phyloP scores from a whole-genome alignment of 1,140 invertebrate species.

The Chymomyza costata region DNA sequence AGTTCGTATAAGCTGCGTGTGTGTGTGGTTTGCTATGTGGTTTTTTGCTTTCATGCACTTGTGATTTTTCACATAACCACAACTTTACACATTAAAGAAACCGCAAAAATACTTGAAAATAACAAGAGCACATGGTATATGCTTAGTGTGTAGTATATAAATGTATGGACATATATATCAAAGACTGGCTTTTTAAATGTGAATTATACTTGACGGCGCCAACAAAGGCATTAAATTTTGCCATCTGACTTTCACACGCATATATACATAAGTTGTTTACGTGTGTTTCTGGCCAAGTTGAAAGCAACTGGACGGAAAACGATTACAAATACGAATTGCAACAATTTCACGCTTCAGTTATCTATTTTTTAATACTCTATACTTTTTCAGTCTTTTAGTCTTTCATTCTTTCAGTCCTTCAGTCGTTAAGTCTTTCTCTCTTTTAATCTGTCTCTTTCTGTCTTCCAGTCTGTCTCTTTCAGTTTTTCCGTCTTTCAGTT shows the following conservation, averaged over 20 bases:
- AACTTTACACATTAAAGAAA: conserved; percentile 14
- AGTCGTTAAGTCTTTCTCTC: too few species aligned
- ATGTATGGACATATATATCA: background rate
- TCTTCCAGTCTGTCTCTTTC: too few species aligned
- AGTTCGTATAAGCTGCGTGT: conserved; percentile 11
- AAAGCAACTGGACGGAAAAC: background rate
- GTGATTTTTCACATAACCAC: conserved; percentile 14
- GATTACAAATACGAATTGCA: background rate
- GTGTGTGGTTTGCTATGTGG: conserved; percentile 1
- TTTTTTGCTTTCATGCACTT: conserved; percentile 5
- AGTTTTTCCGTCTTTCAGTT: too few species aligned
- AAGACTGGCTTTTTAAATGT: background rate
- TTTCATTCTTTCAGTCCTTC: too few species aligned
- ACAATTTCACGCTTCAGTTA: too few species aligned
- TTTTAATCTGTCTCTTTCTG: too few species aligned
- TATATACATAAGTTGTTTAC: background rate
- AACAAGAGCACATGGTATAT: too few species aligned
- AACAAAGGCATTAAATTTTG: background rate
- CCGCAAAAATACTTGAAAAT: background rate
- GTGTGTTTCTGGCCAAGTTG: background rate
- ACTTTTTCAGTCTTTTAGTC: too few species aligned
- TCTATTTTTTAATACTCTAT: too few species aligned
- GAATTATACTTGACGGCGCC: background rate
- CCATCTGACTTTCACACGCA: background rate
- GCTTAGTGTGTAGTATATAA: background rate